Base-by-base conservation (phyloP, 2,797 vertebrate genomes). In the Premnoplex brunnescens region DNA sequence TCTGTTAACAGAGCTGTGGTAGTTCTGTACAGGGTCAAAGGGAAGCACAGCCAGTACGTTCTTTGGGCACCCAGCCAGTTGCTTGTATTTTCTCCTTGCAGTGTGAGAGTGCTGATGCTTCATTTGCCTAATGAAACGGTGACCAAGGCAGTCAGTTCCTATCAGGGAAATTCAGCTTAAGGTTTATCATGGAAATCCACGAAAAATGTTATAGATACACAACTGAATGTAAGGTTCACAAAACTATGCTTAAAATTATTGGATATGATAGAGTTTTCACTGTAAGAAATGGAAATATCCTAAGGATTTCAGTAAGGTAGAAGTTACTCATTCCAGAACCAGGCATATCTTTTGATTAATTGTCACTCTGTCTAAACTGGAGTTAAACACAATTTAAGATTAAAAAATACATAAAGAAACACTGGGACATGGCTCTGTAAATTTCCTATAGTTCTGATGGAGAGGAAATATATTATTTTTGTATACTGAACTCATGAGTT, bases 331-430 rank as follows among this genome's bases (percentile, higher is more conserved):
- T 79, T 89, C 44, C 52, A 82, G 74, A 73, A 73, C 8, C n/a
- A 75, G 56, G 7, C 39, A 37, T 88, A 72, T 85, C 32, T 88
- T 94, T 85, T 91, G 82, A 92, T 91, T 74, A 83, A 64, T 64
- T 89, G 73, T 92, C 56, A 80, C 15, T 89, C 22, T 69, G 34
- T 44, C 72, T 71, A 68, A 94, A 54, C 34, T 36, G 69, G 39
- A 75, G 36, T 41, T 86, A 79, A 87, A 79, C 66, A 73, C 46
- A 86, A 71, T 76, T 73, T 86, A 36, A 60, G 43, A 66, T 86
- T 36, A 44, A 88, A 74, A 88, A 88, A 49, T 36, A 39, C 23
- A 30, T 67, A 12, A 66, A 91, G 43, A 62, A 71, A 23, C 20
- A 66, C 0, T 0, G 22, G 14, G 10, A 46, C 21, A n/a, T 66